Evolutionary conservation across 1,140 invertebrate species (phyloP).

Genomic region (Drosophila azteca): DNA sequence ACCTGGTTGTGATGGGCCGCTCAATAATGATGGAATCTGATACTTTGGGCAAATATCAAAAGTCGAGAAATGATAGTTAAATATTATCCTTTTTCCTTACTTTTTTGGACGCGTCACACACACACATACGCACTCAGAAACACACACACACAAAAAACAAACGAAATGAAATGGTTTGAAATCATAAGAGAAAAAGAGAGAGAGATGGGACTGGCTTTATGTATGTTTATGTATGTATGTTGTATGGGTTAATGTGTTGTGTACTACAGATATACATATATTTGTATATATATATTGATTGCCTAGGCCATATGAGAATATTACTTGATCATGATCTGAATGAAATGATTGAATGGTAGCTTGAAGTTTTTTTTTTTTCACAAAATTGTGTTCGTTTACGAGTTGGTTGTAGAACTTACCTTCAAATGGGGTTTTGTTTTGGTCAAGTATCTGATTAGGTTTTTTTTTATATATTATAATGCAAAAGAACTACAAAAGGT

Average conservation of each 20-base stretch:
- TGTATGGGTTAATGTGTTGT: constrained; percentile 44
- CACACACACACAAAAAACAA: neutral
- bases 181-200: constrained; percentile 20
- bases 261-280: constrained; percentile 5
- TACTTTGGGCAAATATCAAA: constrained; percentile 62
- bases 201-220: constrained; percentile 43
- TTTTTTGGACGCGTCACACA: constrained; percentile 22
- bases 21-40: constrained; percentile 84
- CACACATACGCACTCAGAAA: too few relatives aligned
- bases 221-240: constrained; percentile 52
- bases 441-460: too few relatives aligned
- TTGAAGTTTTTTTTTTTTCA: constrained; percentile 10
- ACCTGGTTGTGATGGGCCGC: constrained; percentile 81
- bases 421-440: too few relatives aligned
- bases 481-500: too few relatives aligned
- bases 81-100: constrained; percentile 6
- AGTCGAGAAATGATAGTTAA: constrained; percentile 32
- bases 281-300: neutral
- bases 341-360: constrained; percentile 50
- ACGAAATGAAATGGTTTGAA: constrained; percentile 41
- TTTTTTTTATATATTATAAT: too few relatives aligned
- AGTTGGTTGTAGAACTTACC: constrained; percentile 49
- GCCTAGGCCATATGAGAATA: constrained; percentile 17
- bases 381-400: constrained; percentile 66
- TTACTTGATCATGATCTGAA: constrained; percentile 51